These are phyloP conservation scores for Tuberolachnus salignus DNA, from an alignment of 2,888 invertebrate genomes.

Conservation along the genomic window DNA sequence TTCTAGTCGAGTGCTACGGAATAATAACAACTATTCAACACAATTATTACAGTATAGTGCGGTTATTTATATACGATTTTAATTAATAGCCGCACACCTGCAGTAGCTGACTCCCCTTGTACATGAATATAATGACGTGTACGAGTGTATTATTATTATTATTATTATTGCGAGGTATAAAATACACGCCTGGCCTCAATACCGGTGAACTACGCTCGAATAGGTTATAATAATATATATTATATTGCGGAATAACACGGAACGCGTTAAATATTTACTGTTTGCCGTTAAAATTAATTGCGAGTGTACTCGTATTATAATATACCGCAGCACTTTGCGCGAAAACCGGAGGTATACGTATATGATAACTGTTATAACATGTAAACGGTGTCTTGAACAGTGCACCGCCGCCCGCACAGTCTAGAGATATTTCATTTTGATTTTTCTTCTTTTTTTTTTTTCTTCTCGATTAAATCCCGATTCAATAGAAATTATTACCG, in stretches of 20 bases:
- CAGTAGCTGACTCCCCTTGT: too few relatives aligned
- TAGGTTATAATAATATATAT: neutral
- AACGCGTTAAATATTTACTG: conserved; percentile 25
- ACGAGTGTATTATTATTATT: neutral
- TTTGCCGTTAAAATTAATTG: conserved; percentile 16
- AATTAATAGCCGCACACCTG: neutral
- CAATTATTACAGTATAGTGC: neutral
- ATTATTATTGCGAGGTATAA: neutral
- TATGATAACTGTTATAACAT: neutral
- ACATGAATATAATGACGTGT: neutral
- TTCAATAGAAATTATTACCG: neutral
- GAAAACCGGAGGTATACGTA: neutral
- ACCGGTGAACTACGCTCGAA: neutral
- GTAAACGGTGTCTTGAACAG: neutral
- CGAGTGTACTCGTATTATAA: neutral
- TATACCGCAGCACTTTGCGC: neutral
- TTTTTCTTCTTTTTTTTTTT: too few relatives aligned
- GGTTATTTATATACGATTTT: too few relatives aligned
- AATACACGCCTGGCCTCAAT: neutral
- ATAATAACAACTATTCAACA: too few relatives aligned
- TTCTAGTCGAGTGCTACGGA: too few relatives aligned
- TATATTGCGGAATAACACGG: neutral
- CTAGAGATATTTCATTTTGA: neutral
- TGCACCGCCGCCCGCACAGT: neutral
- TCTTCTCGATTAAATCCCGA: too few relatives aligned